Evolutionary conservation across 1,140 invertebrate species (phyloP), one percentile per base, ranked within the genome.

Genomic region (Drosophila lini): DNA sequence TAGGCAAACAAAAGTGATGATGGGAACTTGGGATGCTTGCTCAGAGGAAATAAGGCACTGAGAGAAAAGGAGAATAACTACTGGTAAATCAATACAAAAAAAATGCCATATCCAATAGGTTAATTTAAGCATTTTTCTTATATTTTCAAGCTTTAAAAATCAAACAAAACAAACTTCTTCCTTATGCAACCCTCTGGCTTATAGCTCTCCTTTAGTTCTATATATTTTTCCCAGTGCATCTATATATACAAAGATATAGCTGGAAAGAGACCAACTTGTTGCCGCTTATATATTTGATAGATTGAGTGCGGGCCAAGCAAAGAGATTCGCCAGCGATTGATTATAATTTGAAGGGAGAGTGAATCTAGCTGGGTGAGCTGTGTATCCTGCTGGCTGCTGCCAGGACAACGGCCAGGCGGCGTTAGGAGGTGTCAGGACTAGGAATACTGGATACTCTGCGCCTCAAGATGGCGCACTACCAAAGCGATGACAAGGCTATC

Each of bases 291-390:
- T 40, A 25, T 45, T 65, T 61, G 63, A 65, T 61, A 61, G 57
- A 65, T 65, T 47, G 63, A 62, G 25, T 47, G 22, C 25, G 32
- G 32, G 40, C 32, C 16, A 6, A 31, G 57, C 40, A 28, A 59
- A 45, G 63, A 65, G n/a, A 65, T 65, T 65, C 25, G 25, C 63
- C 7, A 40, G 32, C 58, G 25, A 65, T 65, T 61, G 63, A 62
- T 62, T 65, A 65, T 65, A 65, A 65, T 38, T 61, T 38, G 31
- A 47, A 38, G 62, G 58, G 10, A 38, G 47, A 38, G 47, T 31
- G 4, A 22, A 10, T 9, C n/a, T 22, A 25, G 15, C n/a, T 1
- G 22, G 11, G 5, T 28, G 25, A 25, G 19, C 32, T 22, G 16
- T 19, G 25, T 1, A 7, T 44, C 16, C 42, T 13, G 16, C 42